Evolutionary conservation across 2,797 vertebrate genomes (phyloP), one percentile per base, ranked within the genome.

Genomic region (Novumbra hubbsi): DNA sequence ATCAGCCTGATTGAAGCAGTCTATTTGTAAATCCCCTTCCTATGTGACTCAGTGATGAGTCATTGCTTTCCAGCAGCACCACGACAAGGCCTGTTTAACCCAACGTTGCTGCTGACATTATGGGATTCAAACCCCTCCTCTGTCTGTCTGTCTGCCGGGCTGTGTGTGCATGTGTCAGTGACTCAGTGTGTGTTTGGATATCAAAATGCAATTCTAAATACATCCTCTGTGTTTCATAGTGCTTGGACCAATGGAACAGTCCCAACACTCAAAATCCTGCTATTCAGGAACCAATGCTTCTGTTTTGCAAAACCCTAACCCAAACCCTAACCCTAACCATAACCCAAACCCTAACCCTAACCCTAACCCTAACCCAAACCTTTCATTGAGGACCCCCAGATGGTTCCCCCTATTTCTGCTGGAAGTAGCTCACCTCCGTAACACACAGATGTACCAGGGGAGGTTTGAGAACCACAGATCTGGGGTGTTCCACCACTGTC

Each of bases 31-130:
- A 86, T 84, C 85, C 83, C 79, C 88, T 84, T 77, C 78, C 66
- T 78, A 75, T 85, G 84, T 85, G 85, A 90, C 87, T 86, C 88
- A 87, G 76, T 78, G 84, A 87, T 91, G 87, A 91, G 84, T 90
- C 89, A 89, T 85, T 7, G 41, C 41, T 45, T 45, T 80, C 74
- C 84, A 83, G 84, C 82, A 83, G 76, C 84, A 87, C 52, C 45
- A 77, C 73, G 80, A 71, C 78, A 65, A 63, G 72, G 55, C 30
- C 57, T 32, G 68, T 55, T 65, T 55, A 16, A 27, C 1, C 68
- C 14, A 70, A n/a, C 34, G 24, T 38, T 38, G 5, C 34, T 41
- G 27, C 19, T 63, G 62, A 55, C 70, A 62, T 15, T 21, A 8
- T 55, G 9, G 34, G 62, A 62, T 72, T 72, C 1, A 4, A 12